Evolutionary conservation across 1,140 invertebrate genomes (phyloP), one percentile per base, ranked within the genome.

Genomic region (Zaprionus ghesquierei): DNA sequence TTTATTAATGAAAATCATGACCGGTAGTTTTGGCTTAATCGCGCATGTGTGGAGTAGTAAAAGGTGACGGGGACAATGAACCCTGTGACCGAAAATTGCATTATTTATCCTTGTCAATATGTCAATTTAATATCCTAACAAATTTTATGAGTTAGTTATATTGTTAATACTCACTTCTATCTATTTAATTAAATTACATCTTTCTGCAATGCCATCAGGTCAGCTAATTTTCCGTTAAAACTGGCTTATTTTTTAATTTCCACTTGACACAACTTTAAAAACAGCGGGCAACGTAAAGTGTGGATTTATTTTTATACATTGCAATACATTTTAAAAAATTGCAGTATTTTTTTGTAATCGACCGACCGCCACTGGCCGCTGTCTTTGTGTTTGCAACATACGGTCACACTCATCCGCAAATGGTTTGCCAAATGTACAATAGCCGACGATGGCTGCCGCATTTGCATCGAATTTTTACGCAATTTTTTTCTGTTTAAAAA

Each of bases 1-100:
- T 76, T 77, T 65, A 86, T 82, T 86, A 81, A 86, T 81, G 66
- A 70, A 86, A 69, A 51, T 74, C 27, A 38, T 33, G 53, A 65
- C 70, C 70, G 70, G 70, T 65, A 22, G 35, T 68, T 69, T 31
- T 18, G 38, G 38, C 31, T 33, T 51, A 51, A 69, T 20, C 22
- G 72, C 72, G 72, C 72, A 75, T 75, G 72, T 70, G 66, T 75
- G 29, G 60, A 54, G 65, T 75, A 75, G 60, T 75, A 70, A 61
- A 56, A 41, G 51, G 51, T 35, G 6, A 29, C 29, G 12, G 27
- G 72, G 60, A 54, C 66, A 75, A 64, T 70, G 72, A 75, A 70
- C 72, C 38, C 31, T 69, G 23, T 38, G 4, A 20, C 3, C 41
- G 23, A 8, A 27, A 44, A 31, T 23, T 31, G 18, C 31, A 63